These are phyloP conservation scores for Serripes groenlandicus DNA, from an alignment of 2,888 invertebrate species.

Conservation along the genomic window DNA sequence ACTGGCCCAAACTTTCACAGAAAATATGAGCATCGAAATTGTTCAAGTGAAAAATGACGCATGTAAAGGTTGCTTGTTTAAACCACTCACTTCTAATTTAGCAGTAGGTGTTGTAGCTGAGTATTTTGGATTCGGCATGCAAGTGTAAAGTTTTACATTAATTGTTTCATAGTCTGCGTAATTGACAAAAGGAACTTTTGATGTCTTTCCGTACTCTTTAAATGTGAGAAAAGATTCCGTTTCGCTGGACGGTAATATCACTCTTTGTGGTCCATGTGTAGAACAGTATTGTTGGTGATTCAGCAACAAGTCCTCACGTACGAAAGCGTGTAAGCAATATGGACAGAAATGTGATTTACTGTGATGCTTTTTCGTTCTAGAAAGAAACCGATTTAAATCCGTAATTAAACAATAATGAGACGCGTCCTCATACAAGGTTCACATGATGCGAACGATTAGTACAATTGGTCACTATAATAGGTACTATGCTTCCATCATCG, in stretches of 20 bases:
- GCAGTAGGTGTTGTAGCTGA: constrained; percentile 22
- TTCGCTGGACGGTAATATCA: constrained; percentile 23
- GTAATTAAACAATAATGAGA: constrained; percentile 61
- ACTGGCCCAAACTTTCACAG: constrained; percentile 25
- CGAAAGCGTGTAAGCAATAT: constrained; percentile 46
- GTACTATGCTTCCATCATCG: constrained; percentile 50
- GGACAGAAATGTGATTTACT: constrained; percentile 29
- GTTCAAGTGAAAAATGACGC: constrained; percentile 44
- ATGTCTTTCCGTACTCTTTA: constrained; percentile 46
- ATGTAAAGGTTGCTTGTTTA: constrained; percentile 30
- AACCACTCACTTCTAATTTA: constrained; percentile 43
- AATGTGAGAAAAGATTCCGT: constrained; percentile 35
- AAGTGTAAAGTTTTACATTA: constrained; percentile 32
- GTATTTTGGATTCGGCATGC: constrained; percentile 35
- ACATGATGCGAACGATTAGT: constrained; percentile 41
- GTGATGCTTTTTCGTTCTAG: constrained; percentile 29
- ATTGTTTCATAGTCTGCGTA: constrained; percentile 58
- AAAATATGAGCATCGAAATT: constrained; percentile 50
- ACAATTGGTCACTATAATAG: constrained; percentile 40
- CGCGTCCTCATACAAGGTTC: constrained; percentile 45
- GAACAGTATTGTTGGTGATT: constrained; percentile 43
- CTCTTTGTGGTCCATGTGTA: constrained; percentile 35
- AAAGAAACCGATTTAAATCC: constrained; percentile 59
- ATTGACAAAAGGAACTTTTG: constrained; percentile 43
- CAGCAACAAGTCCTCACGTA: constrained; percentile 15